phyloP scores from a whole-genome alignment of 2,113 vertebrate species.

The Centropristis striata region DNA sequence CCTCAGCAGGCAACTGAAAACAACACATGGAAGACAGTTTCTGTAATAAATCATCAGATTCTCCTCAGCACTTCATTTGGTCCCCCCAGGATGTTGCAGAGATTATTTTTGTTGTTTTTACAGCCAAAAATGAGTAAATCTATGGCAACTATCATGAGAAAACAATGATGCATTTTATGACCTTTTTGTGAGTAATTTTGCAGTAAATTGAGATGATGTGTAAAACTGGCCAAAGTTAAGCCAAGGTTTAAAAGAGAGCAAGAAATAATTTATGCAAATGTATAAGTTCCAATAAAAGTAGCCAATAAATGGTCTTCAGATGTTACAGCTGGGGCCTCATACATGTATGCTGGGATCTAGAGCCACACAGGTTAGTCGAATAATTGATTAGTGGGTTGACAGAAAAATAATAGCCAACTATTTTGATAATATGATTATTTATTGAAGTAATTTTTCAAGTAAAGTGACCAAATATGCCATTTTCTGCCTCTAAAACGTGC shows the following conservation, averaged over 20 bases:
- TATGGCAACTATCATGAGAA: not conserved
- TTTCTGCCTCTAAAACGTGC: too few relatives aligned
- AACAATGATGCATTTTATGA: not conserved
- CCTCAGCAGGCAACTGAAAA: slow-evolving; percentile 19
- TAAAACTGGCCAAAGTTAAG: not conserved
- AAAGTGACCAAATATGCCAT: too few relatives aligned
- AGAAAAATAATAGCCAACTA: too few relatives aligned
- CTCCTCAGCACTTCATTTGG: not conserved
- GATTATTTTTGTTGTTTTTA: not conserved
- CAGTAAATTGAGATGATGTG: slow-evolving; percentile 8
- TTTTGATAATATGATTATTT: too few relatives aligned
- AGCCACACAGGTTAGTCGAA: too few relatives aligned
- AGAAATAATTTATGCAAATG: not conserved
- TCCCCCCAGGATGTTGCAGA: not conserved
- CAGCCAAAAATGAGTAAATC: slow-evolving; percentile 5
- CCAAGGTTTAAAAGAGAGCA: not conserved
- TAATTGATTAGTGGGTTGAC: too few relatives aligned
- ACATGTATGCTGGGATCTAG: not conserved
- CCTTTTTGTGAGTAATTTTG: slow-evolving; percentile 9
- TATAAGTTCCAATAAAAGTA: not conserved
- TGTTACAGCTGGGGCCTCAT: not conserved
- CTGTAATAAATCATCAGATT: slow-evolving; percentile 12
- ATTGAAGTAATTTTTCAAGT: too few relatives aligned
- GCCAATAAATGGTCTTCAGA: slow-evolving; percentile 3
- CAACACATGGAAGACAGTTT: not conserved